Percentiles rank a stretch among this genome's conserved stretches.
phyloP scores from a whole-genome alignment of 2,113 vertebrate species.

The Ptilorrhoa leucosticta region DNA sequence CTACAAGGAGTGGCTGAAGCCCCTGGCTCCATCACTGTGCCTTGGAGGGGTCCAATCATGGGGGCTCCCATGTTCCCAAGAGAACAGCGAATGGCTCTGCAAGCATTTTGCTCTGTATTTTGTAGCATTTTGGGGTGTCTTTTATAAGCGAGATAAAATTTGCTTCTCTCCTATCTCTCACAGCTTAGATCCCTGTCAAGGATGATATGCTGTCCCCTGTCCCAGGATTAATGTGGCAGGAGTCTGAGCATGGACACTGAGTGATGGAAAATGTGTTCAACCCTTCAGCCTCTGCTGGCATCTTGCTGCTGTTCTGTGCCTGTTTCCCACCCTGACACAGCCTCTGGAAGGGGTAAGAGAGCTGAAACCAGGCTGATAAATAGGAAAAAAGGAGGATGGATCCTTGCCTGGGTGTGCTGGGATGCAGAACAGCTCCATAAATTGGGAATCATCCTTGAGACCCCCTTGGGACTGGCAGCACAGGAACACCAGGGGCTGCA shows the following conservation, averaged over 20 bases:
- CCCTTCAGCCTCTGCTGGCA: neutral
- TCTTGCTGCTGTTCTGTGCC: neutral
- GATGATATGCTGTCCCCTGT: accelerated
- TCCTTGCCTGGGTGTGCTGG: neutral
- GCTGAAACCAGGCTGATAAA: neutral
- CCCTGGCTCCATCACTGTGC: accelerated
- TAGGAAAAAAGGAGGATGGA: neutral
- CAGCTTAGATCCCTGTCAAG: neutral
- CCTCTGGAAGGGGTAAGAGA: neutral
- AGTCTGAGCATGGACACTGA: neutral
- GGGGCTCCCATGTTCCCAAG: neutral
- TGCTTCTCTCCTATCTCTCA: neutral
- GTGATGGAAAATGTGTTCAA: neutral
- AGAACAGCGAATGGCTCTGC: neutral
- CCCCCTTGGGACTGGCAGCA: accelerated
- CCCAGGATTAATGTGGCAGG: neutral
- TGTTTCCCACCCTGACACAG: neutral
- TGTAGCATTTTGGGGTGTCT: neutral
- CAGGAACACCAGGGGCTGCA: neutral
- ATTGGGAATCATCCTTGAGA: neutral
- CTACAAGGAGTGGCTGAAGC: accelerated
- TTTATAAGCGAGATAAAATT: neutral
- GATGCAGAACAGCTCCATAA: neutral
- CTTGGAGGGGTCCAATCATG: accelerated
- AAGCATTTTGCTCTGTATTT: accelerated